These are phyloP conservation scores for Embiotoca jacksoni DNA, from an alignment of 2,113 vertebrate species.

Conservation along the genomic window DNA sequence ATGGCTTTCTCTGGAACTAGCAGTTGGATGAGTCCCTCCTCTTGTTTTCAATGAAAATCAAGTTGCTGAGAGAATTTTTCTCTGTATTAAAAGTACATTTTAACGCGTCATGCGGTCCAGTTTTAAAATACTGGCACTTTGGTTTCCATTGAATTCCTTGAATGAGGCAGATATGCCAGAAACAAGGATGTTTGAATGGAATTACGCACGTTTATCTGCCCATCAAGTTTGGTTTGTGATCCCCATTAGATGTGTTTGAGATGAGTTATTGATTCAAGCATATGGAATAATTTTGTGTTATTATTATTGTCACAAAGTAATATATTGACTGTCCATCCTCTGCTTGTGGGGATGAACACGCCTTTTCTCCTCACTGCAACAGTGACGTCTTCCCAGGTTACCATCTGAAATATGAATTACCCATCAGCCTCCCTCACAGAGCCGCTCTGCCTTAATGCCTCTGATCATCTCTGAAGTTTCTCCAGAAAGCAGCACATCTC, in stretches of 20 bases:
- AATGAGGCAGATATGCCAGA: neutral
- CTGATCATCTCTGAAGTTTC: conserved; percentile 63
- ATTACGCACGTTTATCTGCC: conserved; percentile 1
- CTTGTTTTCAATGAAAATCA: neutral
- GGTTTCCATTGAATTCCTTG: neutral
- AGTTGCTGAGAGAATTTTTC: too few species aligned
- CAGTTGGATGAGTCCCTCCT: rapidly evolving
- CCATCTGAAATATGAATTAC: conserved; percentile 59
- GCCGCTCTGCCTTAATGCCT: conserved; percentile 27
- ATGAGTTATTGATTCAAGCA: neutral
- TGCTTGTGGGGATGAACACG: conserved; percentile 4
- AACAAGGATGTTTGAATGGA: neutral
- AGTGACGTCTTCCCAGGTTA: conserved; percentile 64
- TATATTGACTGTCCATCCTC: neutral
- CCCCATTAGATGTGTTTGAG: neutral
- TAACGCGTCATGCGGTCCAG: neutral
- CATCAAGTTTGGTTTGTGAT: neutral
- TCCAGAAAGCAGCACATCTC: conserved; percentile 41
- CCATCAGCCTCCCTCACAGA: conserved; percentile 25
- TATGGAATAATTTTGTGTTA: too few species aligned
- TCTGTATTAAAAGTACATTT: neutral
- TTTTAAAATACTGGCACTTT: neutral
- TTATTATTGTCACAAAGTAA: neutral
- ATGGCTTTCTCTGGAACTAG: neutral
- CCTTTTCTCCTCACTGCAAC: conserved; percentile 46